A percentile compares a stretch with the other conserved stretches of the same genome.
Conservation (phyloP, 2,797 vertebrate genomes). For the Onychomys arenicola region DNA sequence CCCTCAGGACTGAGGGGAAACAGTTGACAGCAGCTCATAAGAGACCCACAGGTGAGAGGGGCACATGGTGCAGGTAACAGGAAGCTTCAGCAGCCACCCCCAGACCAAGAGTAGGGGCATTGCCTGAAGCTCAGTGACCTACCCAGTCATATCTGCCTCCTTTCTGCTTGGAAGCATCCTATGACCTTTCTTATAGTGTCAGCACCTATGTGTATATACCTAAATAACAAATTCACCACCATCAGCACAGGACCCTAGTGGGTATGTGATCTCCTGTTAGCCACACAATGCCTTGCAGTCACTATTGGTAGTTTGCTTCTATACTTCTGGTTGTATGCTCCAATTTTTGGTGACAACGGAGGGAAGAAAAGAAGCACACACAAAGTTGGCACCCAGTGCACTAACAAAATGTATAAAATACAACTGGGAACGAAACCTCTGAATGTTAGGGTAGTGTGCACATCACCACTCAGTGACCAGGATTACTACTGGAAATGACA, state of each 20-base stretch:
- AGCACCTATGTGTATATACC: fast-evolving
- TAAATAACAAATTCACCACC: background rate
- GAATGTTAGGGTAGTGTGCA: fast-evolving
- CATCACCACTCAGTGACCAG: background rate
- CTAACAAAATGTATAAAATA: background rate
- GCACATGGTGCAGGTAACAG: slow-evolving; percentile 22
- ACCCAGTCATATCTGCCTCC: background rate
- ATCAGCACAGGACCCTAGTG: slow-evolving; percentile 59
- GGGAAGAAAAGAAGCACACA: background rate
- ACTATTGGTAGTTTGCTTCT: slow-evolving; percentile 70
- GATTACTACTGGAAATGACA: too few species aligned
- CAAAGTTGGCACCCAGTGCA: background rate
- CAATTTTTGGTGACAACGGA: slow-evolving; percentile 56
- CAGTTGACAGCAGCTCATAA: background rate
- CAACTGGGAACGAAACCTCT: background rate
- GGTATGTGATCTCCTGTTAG: slow-evolving; percentile 30
- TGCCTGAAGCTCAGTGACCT: background rate
- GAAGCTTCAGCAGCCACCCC: background rate
- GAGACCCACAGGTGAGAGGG: background rate
- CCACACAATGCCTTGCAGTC: slow-evolving; percentile 56
- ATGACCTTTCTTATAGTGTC: background rate
- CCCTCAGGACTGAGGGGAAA: background rate
- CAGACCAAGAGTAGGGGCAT: fast-evolving
- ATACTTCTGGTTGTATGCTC: slow-evolving; percentile 69
- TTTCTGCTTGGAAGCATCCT: fast-evolving